A percentile compares a stretch with the other conserved stretches of the same genome.
Conservation (phyloP, 2,797 vertebrate genomes). For the Catamblyrhynchus diadema region DNA sequence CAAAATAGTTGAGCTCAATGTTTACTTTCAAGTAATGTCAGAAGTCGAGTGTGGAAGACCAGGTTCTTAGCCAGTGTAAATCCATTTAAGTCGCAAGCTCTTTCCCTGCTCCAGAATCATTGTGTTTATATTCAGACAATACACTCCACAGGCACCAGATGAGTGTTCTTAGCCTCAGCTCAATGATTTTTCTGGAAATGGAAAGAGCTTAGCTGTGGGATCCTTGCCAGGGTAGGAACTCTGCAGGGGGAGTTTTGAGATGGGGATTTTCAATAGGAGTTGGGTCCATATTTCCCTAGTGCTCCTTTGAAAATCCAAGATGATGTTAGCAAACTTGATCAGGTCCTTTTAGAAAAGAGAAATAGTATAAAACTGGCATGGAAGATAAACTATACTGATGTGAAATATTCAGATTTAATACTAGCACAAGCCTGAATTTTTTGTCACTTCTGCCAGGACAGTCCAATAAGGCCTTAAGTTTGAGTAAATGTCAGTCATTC, state of each 20-base stretch:
- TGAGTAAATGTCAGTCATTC: conserved; percentile 62
- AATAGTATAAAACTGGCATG: not conserved
- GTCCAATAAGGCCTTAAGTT: conserved; percentile 42
- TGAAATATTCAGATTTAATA: conserved; percentile 37
- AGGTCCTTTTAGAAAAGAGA: conserved; percentile 44
- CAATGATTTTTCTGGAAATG: conserved; percentile 72
- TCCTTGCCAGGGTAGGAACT: conserved; percentile 60
- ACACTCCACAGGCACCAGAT: conserved; percentile 64
- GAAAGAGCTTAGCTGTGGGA: conserved; percentile 62
- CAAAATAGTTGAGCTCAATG: not conserved
- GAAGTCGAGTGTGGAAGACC: conserved; percentile 54
- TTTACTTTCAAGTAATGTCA: conserved; percentile 72
- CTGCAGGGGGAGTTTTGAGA: not conserved
- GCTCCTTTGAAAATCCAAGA: not conserved
- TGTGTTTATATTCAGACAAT: conserved; percentile 71
- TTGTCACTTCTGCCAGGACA: conserved; percentile 38
- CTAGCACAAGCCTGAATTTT: not conserved
- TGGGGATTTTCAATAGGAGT: conserved; percentile 8
- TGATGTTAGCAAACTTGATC: not conserved
- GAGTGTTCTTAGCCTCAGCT: conserved; percentile 70
- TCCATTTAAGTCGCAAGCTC: conserved; percentile 6
- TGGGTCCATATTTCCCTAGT: not conserved
- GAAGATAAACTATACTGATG: conserved; percentile 5
- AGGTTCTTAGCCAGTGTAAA: conserved; percentile 47
- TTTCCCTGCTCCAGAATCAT: conserved; percentile 42